Evolutionary conservation across 2,888 invertebrate genomes (phyloP), one percentile per base, ranked within the genome.

Genomic region (Antheraea assamensis): DNA sequence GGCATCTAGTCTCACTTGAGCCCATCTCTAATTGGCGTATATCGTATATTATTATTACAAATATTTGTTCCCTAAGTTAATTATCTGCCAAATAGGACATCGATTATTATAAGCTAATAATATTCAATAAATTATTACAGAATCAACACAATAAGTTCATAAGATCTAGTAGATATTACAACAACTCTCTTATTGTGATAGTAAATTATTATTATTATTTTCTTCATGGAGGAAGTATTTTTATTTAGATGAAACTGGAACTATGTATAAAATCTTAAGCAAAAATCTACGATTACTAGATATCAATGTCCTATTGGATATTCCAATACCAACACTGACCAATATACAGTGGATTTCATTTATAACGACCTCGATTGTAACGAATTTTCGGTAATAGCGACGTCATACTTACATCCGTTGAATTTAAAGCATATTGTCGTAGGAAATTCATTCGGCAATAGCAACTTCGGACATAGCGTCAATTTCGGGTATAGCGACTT

Each of bases 1-100:
- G 85, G 83, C 85, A 76, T 82, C 85, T 88, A 90, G 80, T 90
- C 88, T 89, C 88, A 88, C 86, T 88, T 86, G 85, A 86, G 84
- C 85, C 81, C 83, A 68, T 83, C 79, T 84, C 79, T 83, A 83
- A 81, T 86, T 87, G 90, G 88, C 89, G 88, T 85, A 84, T 87
- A 78, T 80, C 80, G 83, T 78, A 83, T 66, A 68, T 35, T 35
- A 35, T 86, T 85, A 86, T 78, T 42, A 42, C 42, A 42, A 83
- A 83, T 82, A 82, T 78, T 89, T 90, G 90, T 85, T 90, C 90
- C 90, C 89, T 82, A 73, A 58, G n/a, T 70, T 42, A 55, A 70
- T 70, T 27, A 55, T 70, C 35, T 58, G 70, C 73, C 81, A 80
- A 82, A 81, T 76, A 80, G 78, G 75, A 79, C 71, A 80, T 75